Conservation (phyloP, 2,888 invertebrate species). For the Bombylius discolor region DNA sequence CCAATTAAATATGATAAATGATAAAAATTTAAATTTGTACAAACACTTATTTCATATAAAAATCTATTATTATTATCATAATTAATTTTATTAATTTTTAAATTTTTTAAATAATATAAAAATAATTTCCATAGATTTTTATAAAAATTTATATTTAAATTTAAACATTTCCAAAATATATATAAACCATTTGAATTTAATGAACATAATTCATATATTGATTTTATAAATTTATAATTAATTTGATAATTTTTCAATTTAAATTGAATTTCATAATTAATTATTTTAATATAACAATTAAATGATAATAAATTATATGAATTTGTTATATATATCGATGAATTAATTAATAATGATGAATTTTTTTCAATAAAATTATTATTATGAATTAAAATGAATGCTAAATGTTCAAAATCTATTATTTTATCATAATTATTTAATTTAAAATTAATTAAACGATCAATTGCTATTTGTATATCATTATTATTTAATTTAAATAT, state of each 20-base stretch:
- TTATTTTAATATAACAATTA: not conserved
- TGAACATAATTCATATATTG: slow-evolving; percentile 16
- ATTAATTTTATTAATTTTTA: not conserved
- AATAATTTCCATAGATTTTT: slow-evolving; percentile 35
- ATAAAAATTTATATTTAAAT: slow-evolving; percentile 28
- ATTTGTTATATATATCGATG: no score
- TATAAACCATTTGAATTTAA: slow-evolving; percentile 30
- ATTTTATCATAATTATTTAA: not conserved
- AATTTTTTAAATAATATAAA: not conserved
- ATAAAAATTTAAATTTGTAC: not conserved
- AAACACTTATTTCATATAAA: not conserved
- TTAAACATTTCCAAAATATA: slow-evolving; percentile 28
- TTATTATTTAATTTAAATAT: slow-evolving; percentile 1
- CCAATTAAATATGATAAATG: not conserved
- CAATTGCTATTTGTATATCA: slow-evolving; percentile 1
- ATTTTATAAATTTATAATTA: not conserved
- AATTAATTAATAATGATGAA: no score
- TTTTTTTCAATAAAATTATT: no score
- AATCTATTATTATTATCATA: no score
- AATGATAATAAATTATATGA: no score
- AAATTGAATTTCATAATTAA: not conserved
- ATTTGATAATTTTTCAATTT: not conserved
- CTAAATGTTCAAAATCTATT: not conserved
- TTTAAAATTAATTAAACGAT: slow-evolving; percentile 1
- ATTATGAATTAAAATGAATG: no score